phyloP scores from a whole-genome alignment of 2,797 vertebrate species.

The Acanthopagrus latus region DNA sequence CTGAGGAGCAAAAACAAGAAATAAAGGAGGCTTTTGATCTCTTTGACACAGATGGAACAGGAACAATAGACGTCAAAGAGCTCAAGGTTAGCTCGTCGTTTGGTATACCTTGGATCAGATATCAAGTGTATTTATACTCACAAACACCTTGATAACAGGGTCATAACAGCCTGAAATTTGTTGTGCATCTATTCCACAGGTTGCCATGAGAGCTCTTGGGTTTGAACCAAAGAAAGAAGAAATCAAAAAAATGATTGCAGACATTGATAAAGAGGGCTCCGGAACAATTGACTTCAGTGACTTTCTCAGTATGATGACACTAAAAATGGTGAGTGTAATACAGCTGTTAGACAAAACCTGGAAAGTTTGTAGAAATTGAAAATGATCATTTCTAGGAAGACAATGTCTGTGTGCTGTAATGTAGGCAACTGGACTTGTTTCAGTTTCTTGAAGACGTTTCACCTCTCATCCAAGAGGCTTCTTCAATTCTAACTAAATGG shows the following conservation, averaged over 20 bases:
- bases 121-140: too few species aligned
- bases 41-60: slow-evolving; percentile 93
- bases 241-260: slow-evolving; percentile 93
- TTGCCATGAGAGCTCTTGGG: slow-evolving; percentile 94
- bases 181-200: slow-evolving; percentile 78
- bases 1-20: slow-evolving; percentile 94
- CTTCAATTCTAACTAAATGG: too few species aligned
- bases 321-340: slow-evolving; percentile 91
- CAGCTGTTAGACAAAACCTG: not conserved
- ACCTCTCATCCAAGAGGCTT: too few species aligned
- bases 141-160: not conserved
- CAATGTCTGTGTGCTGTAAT: not conserved
- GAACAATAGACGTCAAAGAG: slow-evolving; percentile 94
- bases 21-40: slow-evolving; percentile 96
- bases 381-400: not conserved
- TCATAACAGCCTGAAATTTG: not conserved
- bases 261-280: slow-evolving; percentile 90
- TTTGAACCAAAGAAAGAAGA: slow-evolving; percentile 98
- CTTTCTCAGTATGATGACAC: slow-evolving; percentile 93
- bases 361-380: not conserved
- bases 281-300: slow-evolving; percentile 91
- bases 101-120: not conserved
- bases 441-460: too few species aligned
- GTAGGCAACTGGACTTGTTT: too few species aligned
- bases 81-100: slow-evolving; percentile 87